Evolutionary conservation across 2,797 vertebrate genomes (phyloP).

Genomic region (Myotis daubentonii): DNA sequence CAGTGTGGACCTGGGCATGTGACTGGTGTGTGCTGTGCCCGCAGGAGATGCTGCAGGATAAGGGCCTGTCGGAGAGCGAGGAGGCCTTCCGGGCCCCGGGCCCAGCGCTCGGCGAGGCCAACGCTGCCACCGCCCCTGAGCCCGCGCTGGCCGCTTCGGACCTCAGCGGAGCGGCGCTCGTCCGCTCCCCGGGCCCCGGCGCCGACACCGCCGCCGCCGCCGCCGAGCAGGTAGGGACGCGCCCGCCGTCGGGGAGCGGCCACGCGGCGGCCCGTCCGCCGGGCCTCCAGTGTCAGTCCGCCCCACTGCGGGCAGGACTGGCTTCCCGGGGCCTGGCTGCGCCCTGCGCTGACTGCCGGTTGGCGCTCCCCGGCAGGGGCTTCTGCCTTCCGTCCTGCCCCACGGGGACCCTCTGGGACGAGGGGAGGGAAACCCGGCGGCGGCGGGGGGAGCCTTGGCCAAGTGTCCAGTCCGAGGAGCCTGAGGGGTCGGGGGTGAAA

Average conservation of each 20-base stretch:
- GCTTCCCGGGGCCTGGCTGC: conserved; percentile 80
- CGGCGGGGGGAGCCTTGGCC: background rate
- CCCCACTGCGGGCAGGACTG: background rate
- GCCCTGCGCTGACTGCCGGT: background rate
- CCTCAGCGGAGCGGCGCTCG: conserved; percentile 86
- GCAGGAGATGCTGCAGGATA: conserved; percentile 98
- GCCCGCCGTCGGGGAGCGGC: background rate
- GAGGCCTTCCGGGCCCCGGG: conserved; percentile 90
- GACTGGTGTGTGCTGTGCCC: conserved; percentile 70
- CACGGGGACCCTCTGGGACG: background rate
- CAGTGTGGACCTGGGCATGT: conserved; percentile 31
- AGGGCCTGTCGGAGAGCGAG: conserved; percentile 93
- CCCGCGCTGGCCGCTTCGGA: conserved; percentile 88
- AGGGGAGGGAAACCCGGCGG: background rate
- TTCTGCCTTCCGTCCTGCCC: background rate
- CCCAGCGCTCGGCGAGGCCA: conserved; percentile 87
- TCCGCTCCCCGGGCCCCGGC: conserved; percentile 89
- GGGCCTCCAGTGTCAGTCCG: background rate
- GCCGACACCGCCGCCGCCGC: conserved; percentile 34
- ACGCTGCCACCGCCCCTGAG: conserved; percentile 86
- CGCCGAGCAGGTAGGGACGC: conserved; percentile 90
- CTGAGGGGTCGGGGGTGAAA: background rate
- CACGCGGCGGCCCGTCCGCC: background rate
- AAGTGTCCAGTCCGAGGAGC: background rate
- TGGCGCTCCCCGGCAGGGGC: background rate